Evolutionary conservation across 53 echinoderm and acorn worm species (phyloP), one percentile per base, ranked within the genome.

Genomic region (Temnopleurus reevesii): DNA sequence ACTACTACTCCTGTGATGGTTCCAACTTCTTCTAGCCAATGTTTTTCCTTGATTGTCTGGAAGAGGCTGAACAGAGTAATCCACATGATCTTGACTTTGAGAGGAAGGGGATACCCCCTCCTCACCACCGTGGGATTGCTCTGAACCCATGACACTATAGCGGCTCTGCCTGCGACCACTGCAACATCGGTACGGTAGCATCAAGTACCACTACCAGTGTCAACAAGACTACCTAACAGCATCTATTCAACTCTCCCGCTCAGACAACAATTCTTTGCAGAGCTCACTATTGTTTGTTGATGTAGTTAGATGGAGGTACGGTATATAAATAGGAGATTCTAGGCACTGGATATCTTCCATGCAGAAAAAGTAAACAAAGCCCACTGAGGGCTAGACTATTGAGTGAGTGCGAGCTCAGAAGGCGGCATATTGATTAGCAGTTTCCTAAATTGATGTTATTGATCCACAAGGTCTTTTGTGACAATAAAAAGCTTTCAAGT

Each of bases 401-500:
- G 79, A 79, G 29, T 46, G 79, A 77, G 4, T 18, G 58, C 34
- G 63, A 15, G 4, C 28, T 12, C 1, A 87, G 51, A 87, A 36
- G 71, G 88, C 88, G 53, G 88, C 31, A 53, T 87, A 87, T 87
- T 87, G 88, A 87, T 87, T 66, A 30, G 29, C 7, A 87, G 71
- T 66, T 45, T 65, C 24, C 33, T 49, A 33, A 65, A 65, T 49
- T 47, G 30, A 46, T 60, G 29, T 18, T 87, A 66, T 66, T 66
- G 65, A 87, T 87, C 53, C 34, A 49, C 65, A 34, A 66, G 53
- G 88, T 60, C 49, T 66, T 87, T 49, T 28, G 8, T 63, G 53
- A 53, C 17, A 53, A 81, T 49, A 4, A 53, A 81, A 51, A 49
- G 2, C 12, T 63, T 63, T 63, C 63, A 63, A 63, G 63, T 33